Evolutionary conservation across 2,797 vertebrate genomes (phyloP).

Genomic region (Girardinus metallicus): DNA sequence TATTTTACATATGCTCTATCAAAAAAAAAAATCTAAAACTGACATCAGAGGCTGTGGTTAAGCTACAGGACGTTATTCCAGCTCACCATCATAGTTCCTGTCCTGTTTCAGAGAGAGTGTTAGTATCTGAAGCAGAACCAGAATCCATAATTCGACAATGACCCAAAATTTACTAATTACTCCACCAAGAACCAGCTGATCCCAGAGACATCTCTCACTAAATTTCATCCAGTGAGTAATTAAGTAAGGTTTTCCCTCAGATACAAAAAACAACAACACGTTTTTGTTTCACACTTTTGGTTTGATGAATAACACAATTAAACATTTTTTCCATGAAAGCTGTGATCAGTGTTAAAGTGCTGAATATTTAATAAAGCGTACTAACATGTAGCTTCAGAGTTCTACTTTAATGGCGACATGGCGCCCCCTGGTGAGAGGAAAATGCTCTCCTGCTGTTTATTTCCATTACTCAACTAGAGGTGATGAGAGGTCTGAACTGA

Average conservation of each 20-base stretch:
- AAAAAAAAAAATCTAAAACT: no score
- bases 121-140: no score
- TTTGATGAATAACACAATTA: not conserved
- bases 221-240: not conserved
- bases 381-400: not conserved
- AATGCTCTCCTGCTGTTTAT: not conserved
- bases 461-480: not conserved
- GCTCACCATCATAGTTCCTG: no score
- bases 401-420: not conserved
- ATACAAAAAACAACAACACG: not conserved
- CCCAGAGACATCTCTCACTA: not conserved
- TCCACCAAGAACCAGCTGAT: not conserved
- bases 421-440: conserved; percentile 48
- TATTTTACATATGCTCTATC: no score
- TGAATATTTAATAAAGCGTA: not conserved
- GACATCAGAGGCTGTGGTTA: no score
- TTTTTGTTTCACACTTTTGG: not conserved
- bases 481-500: not conserved
- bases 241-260: not conserved
- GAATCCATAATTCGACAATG: no score
- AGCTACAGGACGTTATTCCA: no score
- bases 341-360: not conserved
- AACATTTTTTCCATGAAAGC: not conserved
- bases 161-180: not conserved
- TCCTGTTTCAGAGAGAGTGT: no score